Evolutionary conservation across 2,888 invertebrate genomes (phyloP).

Genomic region (Morpho deidamia): DNA sequence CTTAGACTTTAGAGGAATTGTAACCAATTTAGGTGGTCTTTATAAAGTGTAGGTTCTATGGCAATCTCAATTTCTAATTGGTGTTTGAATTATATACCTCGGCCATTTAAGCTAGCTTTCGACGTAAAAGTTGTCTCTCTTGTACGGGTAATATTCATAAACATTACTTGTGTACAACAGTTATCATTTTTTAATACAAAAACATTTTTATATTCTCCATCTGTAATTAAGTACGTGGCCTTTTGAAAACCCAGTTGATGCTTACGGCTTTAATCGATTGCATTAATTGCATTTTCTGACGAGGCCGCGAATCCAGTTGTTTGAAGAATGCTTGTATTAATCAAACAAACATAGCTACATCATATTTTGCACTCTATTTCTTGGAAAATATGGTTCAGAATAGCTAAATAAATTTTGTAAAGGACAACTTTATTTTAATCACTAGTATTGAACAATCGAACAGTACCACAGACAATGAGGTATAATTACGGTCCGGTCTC

Average conservation of each 20-base stretch:
- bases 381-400: not conserved
- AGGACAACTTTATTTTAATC: slow-evolving; percentile 52
- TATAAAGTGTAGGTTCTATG: too few relatives aligned
- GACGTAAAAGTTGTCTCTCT: too few relatives aligned
- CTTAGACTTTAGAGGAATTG: too few relatives aligned
- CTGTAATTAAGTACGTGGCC: not conserved
- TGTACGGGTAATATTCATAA: too few relatives aligned
- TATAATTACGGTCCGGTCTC: slow-evolving; percentile 49
- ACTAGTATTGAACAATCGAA: slow-evolving; percentile 49
- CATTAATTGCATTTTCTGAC: slow-evolving; percentile 43
- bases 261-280: slow-evolving; percentile 47
- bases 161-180: too few relatives aligned
- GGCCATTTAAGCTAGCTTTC: too few relatives aligned
- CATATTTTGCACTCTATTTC: not conserved
- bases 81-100: too few relatives aligned
- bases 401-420: not conserved
- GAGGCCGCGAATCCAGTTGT: slow-evolving; percentile 25
- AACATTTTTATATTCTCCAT: too few relatives aligned
- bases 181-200: too few relatives aligned
- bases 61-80: too few relatives aligned
- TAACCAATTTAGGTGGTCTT: too few relatives aligned
- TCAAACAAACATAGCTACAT: not conserved
- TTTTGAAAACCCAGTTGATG: slow-evolving; percentile 9
- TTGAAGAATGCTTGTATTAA: slow-evolving; percentile 17
- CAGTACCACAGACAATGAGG: slow-evolving; percentile 47